Base-by-base conservation (phyloP, 2,113 vertebrate species). In the Chrysemys picta region DNA sequence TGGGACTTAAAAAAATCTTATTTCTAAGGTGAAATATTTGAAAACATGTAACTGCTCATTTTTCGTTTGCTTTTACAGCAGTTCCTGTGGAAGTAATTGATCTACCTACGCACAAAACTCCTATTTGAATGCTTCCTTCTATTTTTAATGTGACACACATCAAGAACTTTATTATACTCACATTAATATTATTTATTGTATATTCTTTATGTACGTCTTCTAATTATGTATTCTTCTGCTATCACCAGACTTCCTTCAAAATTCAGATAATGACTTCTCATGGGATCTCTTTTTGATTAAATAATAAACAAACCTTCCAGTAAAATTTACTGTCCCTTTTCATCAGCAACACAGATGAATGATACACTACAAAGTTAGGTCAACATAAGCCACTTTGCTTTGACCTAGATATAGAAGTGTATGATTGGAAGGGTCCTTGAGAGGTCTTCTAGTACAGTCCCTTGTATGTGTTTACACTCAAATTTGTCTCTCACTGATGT, bases 171-270 rank as follows among this genome's bases (percentile, higher is more conserved):
- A 89, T 90, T 91, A 89, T 94, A 87, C 56, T 86, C 21, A 25
- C 42, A n/a, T 93, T 53, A 2, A 65, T 84, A 72, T 76, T 87
- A 25, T 84, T 90, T 91, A 83, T 47, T 21, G 89, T 59, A n/a
- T 52, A 45, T n/a, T 87, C 38, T 92, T 94, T 62, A 50, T 80
- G 10, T 42, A 10, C 29, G 54, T 80, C 56, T 93, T 91, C 45
- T 94, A 90, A 94, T 94, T 84, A 90, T 90, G 13, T 95, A 82
- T 93, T 93, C 89, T 85, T 89, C 52, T 83, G 88, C n/a, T 88
- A n/a, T 90, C 76, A 93, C 81, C 59, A 87, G 14, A 69, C 8
- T 72, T 80, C 50, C 6, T 31, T 93, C 27, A 82, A 79, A 69
- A 82, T 80, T 90, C 81, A 79, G 47, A 25, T 90, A 92, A 90